Conservation (phyloP, 1,140 invertebrate genomes). For the Zelostemma sp. region DNA sequence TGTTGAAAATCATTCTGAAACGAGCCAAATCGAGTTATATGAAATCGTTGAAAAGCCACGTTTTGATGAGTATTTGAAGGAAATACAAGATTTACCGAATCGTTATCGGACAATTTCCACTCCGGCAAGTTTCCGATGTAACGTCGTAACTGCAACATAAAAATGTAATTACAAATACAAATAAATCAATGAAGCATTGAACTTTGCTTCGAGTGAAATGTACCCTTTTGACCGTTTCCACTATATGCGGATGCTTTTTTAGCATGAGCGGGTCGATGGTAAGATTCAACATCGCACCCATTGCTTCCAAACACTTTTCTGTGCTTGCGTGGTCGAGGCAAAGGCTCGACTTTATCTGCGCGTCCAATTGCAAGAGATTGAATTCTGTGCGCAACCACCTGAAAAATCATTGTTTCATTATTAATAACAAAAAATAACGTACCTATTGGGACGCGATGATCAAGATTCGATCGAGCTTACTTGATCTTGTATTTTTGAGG, state of each 20-base stretch:
- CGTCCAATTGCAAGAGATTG: constrained; percentile 79
- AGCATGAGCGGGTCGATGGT: constrained; percentile 83
- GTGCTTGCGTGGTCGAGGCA: constrained; percentile 76
- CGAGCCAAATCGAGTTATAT: constrained; percentile 11
- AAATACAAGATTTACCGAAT: constrained; percentile 60
- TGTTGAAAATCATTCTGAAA: constrained; percentile 72
- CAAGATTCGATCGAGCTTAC: constrained; percentile 34
- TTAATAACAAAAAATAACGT: constrained; percentile 18
- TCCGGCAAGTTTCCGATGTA: constrained; percentile 82
- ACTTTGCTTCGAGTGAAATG: constrained; percentile 17
- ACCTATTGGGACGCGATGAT: too few species aligned
- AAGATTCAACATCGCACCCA: constrained; percentile 76
- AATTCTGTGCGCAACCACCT: constrained; percentile 78
- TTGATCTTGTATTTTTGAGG: constrained; percentile 58
- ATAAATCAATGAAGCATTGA: too few species aligned
- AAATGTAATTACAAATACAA: constrained; percentile 17
- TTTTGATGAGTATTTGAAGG: neutral
- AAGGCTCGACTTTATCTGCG: constrained; percentile 79
- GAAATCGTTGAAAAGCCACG: constrained; percentile 1
- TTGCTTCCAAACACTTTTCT: constrained; percentile 73
- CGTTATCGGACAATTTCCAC: constrained; percentile 78
- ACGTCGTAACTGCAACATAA: constrained; percentile 70
- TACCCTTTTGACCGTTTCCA: constrained; percentile 80
- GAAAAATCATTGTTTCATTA: constrained; percentile 24
- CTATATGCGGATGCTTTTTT: constrained; percentile 86